These are phyloP conservation scores for Dromas ardeola DNA, from an alignment of 2,113 vertebrate genomes.

Conservation along the genomic window DNA sequence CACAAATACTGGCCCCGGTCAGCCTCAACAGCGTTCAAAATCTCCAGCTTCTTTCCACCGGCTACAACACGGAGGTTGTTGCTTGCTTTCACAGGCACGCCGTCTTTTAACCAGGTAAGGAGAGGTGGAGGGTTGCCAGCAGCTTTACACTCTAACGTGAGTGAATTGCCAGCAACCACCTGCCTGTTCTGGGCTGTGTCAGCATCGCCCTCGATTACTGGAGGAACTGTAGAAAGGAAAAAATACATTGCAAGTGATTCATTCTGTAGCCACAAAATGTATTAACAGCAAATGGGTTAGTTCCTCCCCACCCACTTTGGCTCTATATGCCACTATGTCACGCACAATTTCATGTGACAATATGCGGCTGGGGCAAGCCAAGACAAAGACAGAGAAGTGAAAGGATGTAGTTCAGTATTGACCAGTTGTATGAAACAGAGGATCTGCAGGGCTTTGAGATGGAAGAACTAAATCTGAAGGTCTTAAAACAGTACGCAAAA, in stretches of 20 bases:
- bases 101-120: slow-evolving; percentile 93
- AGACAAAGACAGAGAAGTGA: background rate
- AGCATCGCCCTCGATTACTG: slow-evolving; percentile 80
- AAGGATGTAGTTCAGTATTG: background rate
- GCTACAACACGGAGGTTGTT: slow-evolving; percentile 78
- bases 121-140: slow-evolving; percentile 87
- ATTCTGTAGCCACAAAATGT: slow-evolving; percentile 16
- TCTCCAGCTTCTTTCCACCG: slow-evolving; percentile 86
- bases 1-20: slow-evolving; percentile 88
- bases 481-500: background rate
- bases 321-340: background rate
- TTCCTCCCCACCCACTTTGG: background rate
- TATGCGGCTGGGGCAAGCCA: background rate
- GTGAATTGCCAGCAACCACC: slow-evolving; percentile 79
- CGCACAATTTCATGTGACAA: background rate
- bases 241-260: background rate
- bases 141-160: slow-evolving; percentile 88
- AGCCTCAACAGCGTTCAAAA: slow-evolving; percentile 69
- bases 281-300: background rate
- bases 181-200: slow-evolving; percentile 77
- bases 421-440: background rate
- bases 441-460: background rate
- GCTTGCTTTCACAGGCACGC: slow-evolving; percentile 81
- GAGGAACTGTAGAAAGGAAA: slow-evolving; percentile 82
- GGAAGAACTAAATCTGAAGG: background rate